Evolutionary conservation across 1,140 invertebrate species (phyloP), one percentile per base, ranked within the genome.

Genomic region (Drosophila quadrilineata): DNA sequence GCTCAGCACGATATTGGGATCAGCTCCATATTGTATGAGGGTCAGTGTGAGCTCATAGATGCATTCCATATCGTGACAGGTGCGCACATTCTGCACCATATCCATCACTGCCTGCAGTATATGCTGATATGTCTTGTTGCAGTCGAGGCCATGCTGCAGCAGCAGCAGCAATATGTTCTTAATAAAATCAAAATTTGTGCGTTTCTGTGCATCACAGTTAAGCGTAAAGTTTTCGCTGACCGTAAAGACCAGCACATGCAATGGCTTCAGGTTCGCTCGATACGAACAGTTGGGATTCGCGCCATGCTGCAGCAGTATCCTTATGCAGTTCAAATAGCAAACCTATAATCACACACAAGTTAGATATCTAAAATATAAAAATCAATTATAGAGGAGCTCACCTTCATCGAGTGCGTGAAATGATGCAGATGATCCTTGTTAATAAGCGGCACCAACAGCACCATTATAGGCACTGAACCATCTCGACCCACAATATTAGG

Each of bases 211-310:
- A 67, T 91, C 91, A 88, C 91, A 92, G 73, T 92, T 94, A 14
- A 94, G 88, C n/a, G 92, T 93, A 66, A 94, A 94, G 58, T 94
- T 94, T 88, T 95, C 94, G 40, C 93, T 93, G 43, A 94, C 93
- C 38, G 93, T 94, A 82, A 95, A 95, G 67, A 94, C 93, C 26
- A 95, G 90, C 14, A 95, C 94, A 70, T 95, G 94, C 8, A 95
- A 88, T 0, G 94, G 94, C 5, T 94, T 95, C 5, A 95, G 84
- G 77, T 94, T 94, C 21, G 92, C 92, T 17, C 93, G 90, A 60
- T 94, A 94, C 36, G 93, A 93, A 87, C 94, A 95, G 86, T 95
- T 95, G 16, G 94, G 93, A 89, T 94, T 94, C 4, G 94, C 94
- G 60, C 94, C 93, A 80, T 94, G 91, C 87, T 94, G 93, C 68